Conservation (phyloP, 1,140 invertebrate species). For the Anastrepha obliqua region DNA sequence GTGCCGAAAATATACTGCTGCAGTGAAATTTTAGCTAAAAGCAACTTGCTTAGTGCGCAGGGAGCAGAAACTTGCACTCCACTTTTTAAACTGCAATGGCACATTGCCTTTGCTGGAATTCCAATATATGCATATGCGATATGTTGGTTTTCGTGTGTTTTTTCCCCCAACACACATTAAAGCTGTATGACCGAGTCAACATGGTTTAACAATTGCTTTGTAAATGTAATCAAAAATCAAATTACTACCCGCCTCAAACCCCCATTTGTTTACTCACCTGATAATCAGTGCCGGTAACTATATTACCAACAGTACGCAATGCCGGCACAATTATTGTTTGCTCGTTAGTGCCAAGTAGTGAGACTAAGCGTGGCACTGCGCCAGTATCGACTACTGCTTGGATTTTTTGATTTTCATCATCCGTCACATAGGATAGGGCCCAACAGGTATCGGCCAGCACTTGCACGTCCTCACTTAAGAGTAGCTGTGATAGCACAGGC, state of each 20-base stretch:
- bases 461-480: constrained; percentile 85
- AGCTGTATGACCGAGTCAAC: too few relatives aligned
- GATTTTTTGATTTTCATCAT: constrained; percentile 95
- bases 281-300: constrained; percentile 87
- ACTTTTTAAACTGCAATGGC: background rate
- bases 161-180: too few relatives aligned
- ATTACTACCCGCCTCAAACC: background rate
- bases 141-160: too few relatives aligned
- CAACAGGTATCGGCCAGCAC: constrained; percentile 94
- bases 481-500: constrained; percentile 85
- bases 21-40: constrained; percentile 1
- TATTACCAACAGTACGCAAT: constrained; percentile 90
- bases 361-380: constrained; percentile 85
- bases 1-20: constrained; percentile 1
- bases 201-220: background rate
- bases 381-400: constrained; percentile 85
- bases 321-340: constrained; percentile 91
- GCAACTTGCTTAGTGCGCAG: background rate
- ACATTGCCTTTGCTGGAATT: background rate
- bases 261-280: constrained; percentile 76
- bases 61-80: background rate
- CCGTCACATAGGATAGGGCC: constrained; percentile 97
- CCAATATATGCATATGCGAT: too few relatives aligned
- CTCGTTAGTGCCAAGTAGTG: constrained; percentile 83
- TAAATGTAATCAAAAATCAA: background rate